Conservation (phyloP, 2,888 invertebrate species). For the Coelogynopora nodosa region DNA sequence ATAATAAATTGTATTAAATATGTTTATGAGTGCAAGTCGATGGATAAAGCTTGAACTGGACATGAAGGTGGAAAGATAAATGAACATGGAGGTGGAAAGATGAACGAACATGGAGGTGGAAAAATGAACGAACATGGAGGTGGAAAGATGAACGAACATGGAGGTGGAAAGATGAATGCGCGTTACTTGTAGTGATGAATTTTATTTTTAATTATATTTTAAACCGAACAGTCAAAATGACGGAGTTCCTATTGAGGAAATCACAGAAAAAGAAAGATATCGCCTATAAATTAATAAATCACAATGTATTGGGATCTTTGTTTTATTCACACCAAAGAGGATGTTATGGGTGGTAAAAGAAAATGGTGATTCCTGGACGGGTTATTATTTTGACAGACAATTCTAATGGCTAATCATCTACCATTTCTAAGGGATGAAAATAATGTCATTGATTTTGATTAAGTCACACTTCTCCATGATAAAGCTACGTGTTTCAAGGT, state of each 20-base stretch:
- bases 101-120: too few species aligned
- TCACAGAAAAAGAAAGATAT: background rate
- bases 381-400: background rate
- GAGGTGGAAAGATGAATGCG: background rate
- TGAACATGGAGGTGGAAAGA: too few species aligned
- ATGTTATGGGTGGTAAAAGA: background rate
- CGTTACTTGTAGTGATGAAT: background rate
- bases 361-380: background rate
- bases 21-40: too few species aligned
- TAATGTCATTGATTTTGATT: background rate
- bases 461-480: constrained; percentile 1
- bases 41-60: too few species aligned
- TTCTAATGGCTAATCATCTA: background rate
- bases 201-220: background rate
- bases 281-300: background rate
- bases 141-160: too few species aligned
- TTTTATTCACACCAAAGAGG: constrained; percentile 1
- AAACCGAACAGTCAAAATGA: background rate
- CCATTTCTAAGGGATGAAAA: background rate
- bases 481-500: constrained; percentile 18
- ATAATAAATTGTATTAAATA: background rate
- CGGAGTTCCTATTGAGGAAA: background rate
- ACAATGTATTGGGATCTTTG: constrained; percentile 3
- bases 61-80: background rate
- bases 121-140: too few species aligned